Percentiles rank a stretch among this genome's conserved stretches.
These are phyloP conservation scores for Cossypha polioptera DNA, from an alignment of 2,797 vertebrate genomes.

Conservation along the genomic window DNA sequence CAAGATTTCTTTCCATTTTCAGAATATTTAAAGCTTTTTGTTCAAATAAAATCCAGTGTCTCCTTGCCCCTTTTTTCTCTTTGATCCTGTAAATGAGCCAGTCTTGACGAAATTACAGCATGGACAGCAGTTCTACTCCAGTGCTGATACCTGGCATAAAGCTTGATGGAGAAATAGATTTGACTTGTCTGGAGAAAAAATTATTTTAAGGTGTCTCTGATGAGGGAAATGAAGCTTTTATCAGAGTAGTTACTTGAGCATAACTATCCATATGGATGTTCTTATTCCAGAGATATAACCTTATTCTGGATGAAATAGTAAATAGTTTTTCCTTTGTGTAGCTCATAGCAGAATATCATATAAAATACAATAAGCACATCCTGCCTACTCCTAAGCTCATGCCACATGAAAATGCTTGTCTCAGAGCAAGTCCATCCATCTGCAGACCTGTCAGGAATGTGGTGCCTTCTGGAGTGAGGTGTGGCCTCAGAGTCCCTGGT, in stretches of 20 bases:
- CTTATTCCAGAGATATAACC: not conserved
- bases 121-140: not conserved
- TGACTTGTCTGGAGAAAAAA: not conserved
- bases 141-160: not conserved
- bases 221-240: not conserved
- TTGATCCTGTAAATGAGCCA: not conserved
- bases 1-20: not conserved
- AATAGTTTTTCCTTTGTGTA: not conserved
- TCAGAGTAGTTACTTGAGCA: not conserved
- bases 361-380: fast-evolving
- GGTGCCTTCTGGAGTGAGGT: not conserved
- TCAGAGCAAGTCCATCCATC: not conserved
- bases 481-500: not conserved
- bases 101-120: not conserved
- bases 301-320: not conserved
- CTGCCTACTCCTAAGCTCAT: not conserved
- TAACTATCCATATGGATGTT: not conserved
- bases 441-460: not conserved
- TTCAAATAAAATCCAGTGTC: not conserved
- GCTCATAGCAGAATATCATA: not conserved
- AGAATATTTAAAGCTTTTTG: not conserved
- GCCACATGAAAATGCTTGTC: not conserved
- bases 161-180: not conserved
- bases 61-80: not conserved
- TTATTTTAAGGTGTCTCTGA: not conserved